These are phyloP conservation scores for Melanocharis versteri DNA, from an alignment of 2,113 vertebrate species.

Conservation along the genomic window DNA sequence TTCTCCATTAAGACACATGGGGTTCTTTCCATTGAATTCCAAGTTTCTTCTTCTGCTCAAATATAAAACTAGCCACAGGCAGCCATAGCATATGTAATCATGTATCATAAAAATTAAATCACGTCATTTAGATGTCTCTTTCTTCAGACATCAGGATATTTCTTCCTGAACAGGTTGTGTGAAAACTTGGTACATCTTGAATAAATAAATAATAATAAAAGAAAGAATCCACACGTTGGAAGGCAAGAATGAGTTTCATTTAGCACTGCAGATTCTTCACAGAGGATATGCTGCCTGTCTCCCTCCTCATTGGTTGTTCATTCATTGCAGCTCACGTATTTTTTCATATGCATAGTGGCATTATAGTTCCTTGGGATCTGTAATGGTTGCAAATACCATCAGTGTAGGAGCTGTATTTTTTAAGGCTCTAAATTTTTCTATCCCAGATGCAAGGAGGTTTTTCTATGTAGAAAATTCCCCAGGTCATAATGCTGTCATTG, in stretches of 20 bases:
- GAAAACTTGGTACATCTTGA: background rate
- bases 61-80: background rate
- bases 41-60: background rate
- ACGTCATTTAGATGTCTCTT: background rate
- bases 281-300: background rate
- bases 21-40: background rate
- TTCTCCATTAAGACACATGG: background rate
- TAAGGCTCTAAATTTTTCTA: background rate
- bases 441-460: background rate
- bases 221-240: background rate
- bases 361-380: background rate
- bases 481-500: constrained; percentile 1
- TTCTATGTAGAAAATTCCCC: background rate
- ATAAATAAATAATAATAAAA: background rate
- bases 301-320: background rate
- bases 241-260: background rate
- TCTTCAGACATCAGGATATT: background rate
- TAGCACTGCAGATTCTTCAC: background rate
- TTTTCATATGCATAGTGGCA: background rate
- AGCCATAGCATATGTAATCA: background rate
- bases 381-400: background rate
- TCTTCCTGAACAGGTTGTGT: background rate
- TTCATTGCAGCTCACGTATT: background rate
- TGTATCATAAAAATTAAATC: background rate
- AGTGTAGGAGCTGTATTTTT: background rate